A percentile compares a stretch with the other conserved stretches of the same genome.
Conservation (phyloP, 2,113 vertebrate species). For the Indicator maculatus region DNA sequence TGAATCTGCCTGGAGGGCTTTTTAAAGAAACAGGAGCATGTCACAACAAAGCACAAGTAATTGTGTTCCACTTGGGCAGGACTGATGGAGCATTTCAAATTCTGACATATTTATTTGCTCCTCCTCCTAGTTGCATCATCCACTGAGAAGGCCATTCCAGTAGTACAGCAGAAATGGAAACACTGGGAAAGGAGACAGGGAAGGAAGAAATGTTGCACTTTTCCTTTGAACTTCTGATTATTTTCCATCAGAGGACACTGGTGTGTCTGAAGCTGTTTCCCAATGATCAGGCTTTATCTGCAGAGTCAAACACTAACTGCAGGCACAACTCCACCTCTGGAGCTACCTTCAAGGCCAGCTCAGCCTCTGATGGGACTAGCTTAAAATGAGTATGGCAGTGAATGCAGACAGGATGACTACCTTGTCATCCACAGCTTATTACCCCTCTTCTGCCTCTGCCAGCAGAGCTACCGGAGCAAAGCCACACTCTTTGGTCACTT, state of each 20-base stretch:
- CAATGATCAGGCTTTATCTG: background rate
- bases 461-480: background rate
- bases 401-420: background rate
- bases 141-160: background rate
- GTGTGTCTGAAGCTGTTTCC: background rate
- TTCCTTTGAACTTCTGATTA: slow-evolving; percentile 17
- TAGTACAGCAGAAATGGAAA: background rate
- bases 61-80: background rate
- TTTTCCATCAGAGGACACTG: background rate
- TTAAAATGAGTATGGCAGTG: background rate
- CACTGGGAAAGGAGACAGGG: background rate
- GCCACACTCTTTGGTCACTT: background rate
- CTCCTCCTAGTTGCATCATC: slow-evolving; percentile 6
- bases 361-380: background rate
- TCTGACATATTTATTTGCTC: background rate
- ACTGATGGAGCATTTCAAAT: background rate
- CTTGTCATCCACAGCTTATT: background rate
- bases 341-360: background rate
- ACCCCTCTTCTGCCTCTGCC: background rate
- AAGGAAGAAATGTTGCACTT: background rate
- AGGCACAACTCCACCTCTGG: background rate
- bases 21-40: background rate
- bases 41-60: slow-evolving; percentile 30
- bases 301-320: background rate
- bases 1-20: background rate